Base-by-base conservation (phyloP, 2,113 vertebrate species). In the Serinus canaria region DNA sequence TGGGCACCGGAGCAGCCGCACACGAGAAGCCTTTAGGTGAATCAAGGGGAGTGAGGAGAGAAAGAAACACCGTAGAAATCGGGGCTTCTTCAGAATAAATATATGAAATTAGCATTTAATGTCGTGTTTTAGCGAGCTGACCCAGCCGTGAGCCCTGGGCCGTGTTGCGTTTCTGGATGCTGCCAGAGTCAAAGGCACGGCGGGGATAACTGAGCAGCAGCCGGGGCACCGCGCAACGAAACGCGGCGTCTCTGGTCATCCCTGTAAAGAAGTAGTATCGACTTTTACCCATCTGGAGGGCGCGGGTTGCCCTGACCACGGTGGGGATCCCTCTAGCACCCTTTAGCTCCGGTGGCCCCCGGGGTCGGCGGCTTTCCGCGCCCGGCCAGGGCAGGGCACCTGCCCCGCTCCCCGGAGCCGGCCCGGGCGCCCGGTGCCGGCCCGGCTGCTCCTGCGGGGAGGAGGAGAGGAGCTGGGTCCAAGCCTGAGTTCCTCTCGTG, bases 151-250 rank as follows among this genome's bases (percentile, higher is more conserved):
- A 43, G 75, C 55, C 9, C 55, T 14, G 72, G 37, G 76, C 60
- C 58, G 15, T 3, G 62, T 20, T n/a, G 60, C 16, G 2, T 16
- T 15, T 35, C 4, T 55, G 79, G 55, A 28, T 8, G 56, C 55
- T 72, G 79, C 75, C 62, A 1, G 56, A 67, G 47, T 0, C 64
- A 37, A 28, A 31, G 15, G 10, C 70, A 0, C 20, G 1, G 23
- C 35, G 46, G 64, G 81, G 49, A 39, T 33, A 25, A 39, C n/a
- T 5, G 23, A 39, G 27, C 56, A 17, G n/a, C 55, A 2, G 1
- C 30, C 14, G 30, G 39, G 60, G 27, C 47, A n/a, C 23, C 30
- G 7, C 56, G 35, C 80, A 43, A 30, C 18, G 55, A 50, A 70
- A 46, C 17, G 60, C 79, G 53, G 39, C 28, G 22, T 15, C 41